phyloP scores from a whole-genome alignment of 2,113 vertebrate species.

The Callospermophilus lateralis region DNA sequence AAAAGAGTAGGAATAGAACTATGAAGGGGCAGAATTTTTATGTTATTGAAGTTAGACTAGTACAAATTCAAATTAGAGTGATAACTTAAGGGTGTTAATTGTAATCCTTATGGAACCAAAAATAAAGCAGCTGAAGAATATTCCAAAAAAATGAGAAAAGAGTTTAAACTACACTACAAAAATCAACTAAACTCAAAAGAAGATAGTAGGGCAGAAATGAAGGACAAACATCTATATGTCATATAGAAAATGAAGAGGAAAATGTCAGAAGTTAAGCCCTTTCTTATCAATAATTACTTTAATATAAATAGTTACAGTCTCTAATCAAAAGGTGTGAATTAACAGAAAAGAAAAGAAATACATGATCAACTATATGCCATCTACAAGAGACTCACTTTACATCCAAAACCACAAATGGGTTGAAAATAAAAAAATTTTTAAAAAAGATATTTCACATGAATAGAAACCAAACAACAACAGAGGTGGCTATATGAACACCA shows the following conservation, averaged over 20 bases:
- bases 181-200: neutral
- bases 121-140: neutral
- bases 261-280: neutral
- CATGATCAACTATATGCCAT: neutral
- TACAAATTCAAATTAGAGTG: neutral
- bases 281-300: conserved; percentile 20
- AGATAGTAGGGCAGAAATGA: neutral
- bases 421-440: neutral
- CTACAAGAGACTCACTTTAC: neutral
- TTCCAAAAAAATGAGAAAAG: neutral
- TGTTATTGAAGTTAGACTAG: neutral
- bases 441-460: neutral
- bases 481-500: neutral
- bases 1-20: neutral
- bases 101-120: neutral
- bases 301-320: neutral
- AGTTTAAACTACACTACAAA: neutral
- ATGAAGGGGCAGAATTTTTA: neutral
- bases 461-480: neutral
- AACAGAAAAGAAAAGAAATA: neutral
- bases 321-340: neutral
- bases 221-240: neutral
- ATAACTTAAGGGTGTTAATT: neutral
- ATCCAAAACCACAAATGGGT: neutral
- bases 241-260: conserved; percentile 8